Conservation (phyloP, 2,113 vertebrate species). For the Nanorana parkeri region DNA sequence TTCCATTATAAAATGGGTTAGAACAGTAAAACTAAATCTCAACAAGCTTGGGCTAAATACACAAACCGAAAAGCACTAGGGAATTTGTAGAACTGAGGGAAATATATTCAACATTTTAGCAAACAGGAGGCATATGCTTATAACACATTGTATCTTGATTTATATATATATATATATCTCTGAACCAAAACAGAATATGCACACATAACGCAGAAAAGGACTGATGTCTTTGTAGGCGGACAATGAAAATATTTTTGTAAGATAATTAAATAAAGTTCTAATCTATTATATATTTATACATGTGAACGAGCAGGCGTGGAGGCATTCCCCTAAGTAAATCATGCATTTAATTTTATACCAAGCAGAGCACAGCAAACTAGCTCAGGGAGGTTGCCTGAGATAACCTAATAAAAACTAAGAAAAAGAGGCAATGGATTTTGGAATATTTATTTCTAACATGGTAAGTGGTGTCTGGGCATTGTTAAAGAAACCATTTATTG, state of each 20-base stretch:
- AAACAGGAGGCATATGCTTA: neutral
- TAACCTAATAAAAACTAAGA: conserved; percentile 24
- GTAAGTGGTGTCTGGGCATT: no score
- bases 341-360: conserved; percentile 42
- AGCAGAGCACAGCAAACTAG: conserved; percentile 25
- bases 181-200: neutral
- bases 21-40: no score
- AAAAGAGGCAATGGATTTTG: neutral
- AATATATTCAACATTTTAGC: neutral
- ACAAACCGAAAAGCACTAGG: neutral
- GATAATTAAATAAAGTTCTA: conserved; percentile 16
- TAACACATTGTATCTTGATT: neutral
- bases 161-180: conserved; percentile 24
- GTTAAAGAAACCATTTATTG: no score
- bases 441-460: no score
- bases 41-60: neutral
- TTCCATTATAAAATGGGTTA: no score
- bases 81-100: neutral
- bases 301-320: conserved; percentile 22
- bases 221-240: conserved; percentile 31
- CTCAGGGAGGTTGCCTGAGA: conserved; percentile 23
- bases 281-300: conserved; percentile 13
- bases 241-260: conserved; percentile 30
- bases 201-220: neutral
- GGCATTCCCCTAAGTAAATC: conserved; percentile 23